Percentiles rank a stretch among this genome's conserved stretches.
Conservation (phyloP, 2,113 vertebrate genomes). For the Sphaerodactylus townsendi region DNA sequence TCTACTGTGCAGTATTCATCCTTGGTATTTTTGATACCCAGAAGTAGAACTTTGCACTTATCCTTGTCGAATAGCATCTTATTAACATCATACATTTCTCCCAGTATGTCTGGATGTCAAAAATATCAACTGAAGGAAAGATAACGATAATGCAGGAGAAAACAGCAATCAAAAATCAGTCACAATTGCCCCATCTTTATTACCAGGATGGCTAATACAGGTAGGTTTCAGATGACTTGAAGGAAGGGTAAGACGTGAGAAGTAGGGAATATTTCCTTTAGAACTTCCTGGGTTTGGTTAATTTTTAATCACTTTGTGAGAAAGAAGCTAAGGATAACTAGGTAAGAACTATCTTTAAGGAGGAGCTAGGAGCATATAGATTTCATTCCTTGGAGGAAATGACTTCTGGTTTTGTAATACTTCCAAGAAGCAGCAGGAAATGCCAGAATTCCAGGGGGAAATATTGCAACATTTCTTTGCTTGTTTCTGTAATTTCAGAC, state of each 20-base stretch:
- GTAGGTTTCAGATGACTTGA: not conserved
- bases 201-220: not conserved
- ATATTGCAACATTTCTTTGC: not conserved
- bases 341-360: not conserved
- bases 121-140: not conserved
- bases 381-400: not conserved
- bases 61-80: too few species aligned
- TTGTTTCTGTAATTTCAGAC: constrained; percentile 13
- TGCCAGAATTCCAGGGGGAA: not conserved
- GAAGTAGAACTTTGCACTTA: too few species aligned
- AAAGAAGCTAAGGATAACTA: not conserved
- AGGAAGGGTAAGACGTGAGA: not conserved
- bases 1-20: too few species aligned
- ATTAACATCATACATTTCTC: too few species aligned
- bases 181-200: not conserved
- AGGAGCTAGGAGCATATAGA: not conserved
- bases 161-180: not conserved
- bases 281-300: not conserved
- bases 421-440: constrained; percentile 7
- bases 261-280: not conserved
- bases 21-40: too few species aligned
- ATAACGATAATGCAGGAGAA: not conserved
- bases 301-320: not conserved
- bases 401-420: constrained; percentile 15
- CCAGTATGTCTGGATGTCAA: too few species aligned